Evolutionary conservation across 2,888 invertebrate genomes (phyloP).

Genomic region (Augochlorella aurata): DNA sequence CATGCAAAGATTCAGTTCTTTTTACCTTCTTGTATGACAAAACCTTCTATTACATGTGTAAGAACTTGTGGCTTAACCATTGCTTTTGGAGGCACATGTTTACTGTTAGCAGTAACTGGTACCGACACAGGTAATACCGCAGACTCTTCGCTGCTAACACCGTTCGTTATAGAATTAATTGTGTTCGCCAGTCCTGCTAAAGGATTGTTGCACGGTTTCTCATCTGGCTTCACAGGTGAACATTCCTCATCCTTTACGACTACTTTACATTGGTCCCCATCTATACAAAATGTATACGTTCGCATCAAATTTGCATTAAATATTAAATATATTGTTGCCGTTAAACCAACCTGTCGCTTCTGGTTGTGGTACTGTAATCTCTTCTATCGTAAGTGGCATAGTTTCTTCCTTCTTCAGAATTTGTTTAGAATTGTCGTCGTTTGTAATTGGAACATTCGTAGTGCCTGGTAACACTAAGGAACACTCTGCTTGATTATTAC

Average conservation of each 20-base stretch:
- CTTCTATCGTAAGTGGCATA: conserved; percentile 57
- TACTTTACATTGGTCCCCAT: conserved; percentile 69
- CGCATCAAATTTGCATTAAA: background rate
- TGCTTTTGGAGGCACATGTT: conserved; percentile 89
- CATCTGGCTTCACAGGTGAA: conserved; percentile 73
- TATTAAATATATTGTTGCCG: background rate
- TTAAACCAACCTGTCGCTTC: conserved; percentile 56
- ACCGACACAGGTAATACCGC: conserved; percentile 58
- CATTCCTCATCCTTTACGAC: conserved; percentile 74
- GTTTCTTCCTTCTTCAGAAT: conserved; percentile 71
- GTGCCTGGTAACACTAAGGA: conserved; percentile 73
- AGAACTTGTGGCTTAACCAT: conserved; percentile 97
- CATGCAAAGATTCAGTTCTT: background rate
- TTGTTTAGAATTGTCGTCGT: conserved; percentile 66
- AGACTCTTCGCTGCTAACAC: conserved; percentile 73
- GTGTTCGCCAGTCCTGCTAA: conserved; percentile 79
- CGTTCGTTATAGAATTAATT: conserved; percentile 79
- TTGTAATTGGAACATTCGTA: conserved; percentile 54
- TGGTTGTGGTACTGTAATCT: conserved; percentile 51
- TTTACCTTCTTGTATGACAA: conserved; percentile 95
- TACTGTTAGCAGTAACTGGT: conserved; percentile 72
- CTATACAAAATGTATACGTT: conserved; percentile 47
- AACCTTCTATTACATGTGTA: conserved; percentile 98
- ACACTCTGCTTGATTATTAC: conserved; percentile 72
- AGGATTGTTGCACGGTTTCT: conserved; percentile 79